Conservation (phyloP, 2,888 invertebrate species). For the Mimachlamys varia region DNA sequence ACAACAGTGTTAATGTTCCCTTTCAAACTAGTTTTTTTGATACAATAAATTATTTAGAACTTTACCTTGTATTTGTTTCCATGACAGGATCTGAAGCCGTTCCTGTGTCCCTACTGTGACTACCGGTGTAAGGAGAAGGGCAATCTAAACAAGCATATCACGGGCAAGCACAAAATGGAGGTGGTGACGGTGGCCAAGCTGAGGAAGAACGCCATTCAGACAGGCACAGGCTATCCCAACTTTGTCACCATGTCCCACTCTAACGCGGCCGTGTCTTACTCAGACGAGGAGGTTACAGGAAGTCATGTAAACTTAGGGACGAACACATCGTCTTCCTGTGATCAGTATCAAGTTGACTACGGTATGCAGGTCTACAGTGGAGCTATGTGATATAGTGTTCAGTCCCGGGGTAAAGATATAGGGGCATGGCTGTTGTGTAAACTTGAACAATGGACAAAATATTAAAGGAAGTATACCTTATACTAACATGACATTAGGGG, state of each 20-base stretch:
- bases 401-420: background rate
- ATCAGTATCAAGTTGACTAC: constrained; percentile 8
- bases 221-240: constrained; percentile 45
- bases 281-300: background rate
- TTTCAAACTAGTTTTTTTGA: too few relatives aligned
- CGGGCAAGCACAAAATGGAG: constrained; percentile 49
- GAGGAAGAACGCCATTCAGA: constrained; percentile 49
- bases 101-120: constrained; percentile 49
- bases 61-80: background rate
- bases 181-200: constrained; percentile 51
- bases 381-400: background rate
- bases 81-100: constrained; percentile 47
- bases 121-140: constrained; percentile 51
- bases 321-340: background rate
- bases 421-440: too few relatives aligned
- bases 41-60: too few relatives aligned
- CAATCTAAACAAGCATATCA: constrained; percentile 50
- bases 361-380: background rate
- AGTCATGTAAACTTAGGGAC: background rate
- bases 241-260: background rate
- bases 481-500: too few relatives aligned
- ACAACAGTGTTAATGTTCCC: too few relatives aligned
- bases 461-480: too few relatives aligned
- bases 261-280: background rate
- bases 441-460: too few relatives aligned